These are phyloP conservation scores for Pollicipes pollicipes DNA, from an alignment of 1,140 invertebrate species.

Conservation along the genomic window DNA sequence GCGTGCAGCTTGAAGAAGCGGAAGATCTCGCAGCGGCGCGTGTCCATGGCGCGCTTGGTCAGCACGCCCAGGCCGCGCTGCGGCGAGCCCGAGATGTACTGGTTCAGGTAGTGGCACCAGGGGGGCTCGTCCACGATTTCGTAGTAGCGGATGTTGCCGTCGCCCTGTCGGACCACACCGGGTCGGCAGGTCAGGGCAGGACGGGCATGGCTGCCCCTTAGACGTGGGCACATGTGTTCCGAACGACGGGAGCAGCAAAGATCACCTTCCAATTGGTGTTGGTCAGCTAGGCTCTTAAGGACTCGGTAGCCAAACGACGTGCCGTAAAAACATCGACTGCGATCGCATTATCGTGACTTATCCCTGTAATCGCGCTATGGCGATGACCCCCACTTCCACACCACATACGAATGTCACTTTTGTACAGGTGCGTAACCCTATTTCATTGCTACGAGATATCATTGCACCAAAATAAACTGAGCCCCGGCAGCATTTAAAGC, in stretches of 20 bases:
- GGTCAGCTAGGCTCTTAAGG: too few species aligned
- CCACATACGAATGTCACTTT: too few species aligned
- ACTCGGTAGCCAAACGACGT: too few species aligned
- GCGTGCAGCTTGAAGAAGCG: constrained; percentile 85
- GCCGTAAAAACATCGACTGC: too few species aligned
- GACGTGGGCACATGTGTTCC: constrained; percentile 2
- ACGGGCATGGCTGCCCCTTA: background rate
- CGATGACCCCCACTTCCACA: too few species aligned
- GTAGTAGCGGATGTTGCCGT: constrained; percentile 87
- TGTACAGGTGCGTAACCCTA: too few species aligned
- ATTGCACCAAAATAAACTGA: too few species aligned
- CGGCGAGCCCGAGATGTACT: constrained; percentile 75
- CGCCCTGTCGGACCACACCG: constrained; percentile 51
- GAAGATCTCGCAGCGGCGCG: constrained; percentile 62
- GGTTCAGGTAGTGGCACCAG: constrained; percentile 72
- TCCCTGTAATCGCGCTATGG: too few species aligned
- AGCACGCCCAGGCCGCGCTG: constrained; percentile 77
- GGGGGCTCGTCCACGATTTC: constrained; percentile 70
- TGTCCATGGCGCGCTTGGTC: constrained; percentile 80
- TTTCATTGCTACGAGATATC: too few species aligned
- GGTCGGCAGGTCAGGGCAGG: constrained; percentile 6
- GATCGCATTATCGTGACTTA: too few species aligned
- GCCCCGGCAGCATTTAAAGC: too few species aligned
- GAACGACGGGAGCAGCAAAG: background rate
- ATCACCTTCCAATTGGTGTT: too few species aligned